These are phyloP conservation scores for Peromyscus aztecus DNA, from an alignment of 2,797 vertebrate species.

Conservation along the genomic window DNA sequence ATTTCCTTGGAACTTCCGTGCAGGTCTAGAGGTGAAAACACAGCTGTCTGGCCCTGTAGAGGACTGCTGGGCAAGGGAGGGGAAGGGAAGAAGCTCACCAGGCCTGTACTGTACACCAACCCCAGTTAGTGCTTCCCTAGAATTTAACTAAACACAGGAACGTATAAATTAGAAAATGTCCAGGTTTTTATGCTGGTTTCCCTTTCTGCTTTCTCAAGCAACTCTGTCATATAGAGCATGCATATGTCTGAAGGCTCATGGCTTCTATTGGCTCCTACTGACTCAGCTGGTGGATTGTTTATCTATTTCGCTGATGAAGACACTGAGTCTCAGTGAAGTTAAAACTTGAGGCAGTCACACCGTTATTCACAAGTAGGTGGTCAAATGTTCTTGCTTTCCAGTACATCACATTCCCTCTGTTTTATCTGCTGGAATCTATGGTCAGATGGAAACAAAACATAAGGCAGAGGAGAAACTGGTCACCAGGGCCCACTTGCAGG, in stretches of 20 bases:
- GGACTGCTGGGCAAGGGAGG: not conserved
- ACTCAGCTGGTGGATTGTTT: not conserved
- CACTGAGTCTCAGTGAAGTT: not conserved
- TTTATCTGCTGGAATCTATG: not conserved
- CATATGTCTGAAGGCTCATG: not conserved
- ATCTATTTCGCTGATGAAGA: constrained; percentile 16
- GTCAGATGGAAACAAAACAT: constrained; percentile 18
- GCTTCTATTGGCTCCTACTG: not conserved
- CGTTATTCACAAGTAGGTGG: not conserved
- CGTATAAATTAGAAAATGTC: not conserved
- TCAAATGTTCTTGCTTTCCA: not conserved
- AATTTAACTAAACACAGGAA: not conserved
- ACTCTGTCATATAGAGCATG: not conserved
- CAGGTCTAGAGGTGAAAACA: not conserved
- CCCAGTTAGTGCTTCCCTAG: not conserved
- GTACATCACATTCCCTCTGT: not conserved
- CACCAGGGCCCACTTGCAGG: not conserved
- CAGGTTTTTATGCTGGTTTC: not conserved
- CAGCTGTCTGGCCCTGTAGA: not conserved
- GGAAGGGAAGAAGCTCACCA: not conserved
- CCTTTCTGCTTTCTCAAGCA: constrained; percentile 13
- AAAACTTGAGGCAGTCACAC: not conserved
- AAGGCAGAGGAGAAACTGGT: constrained; percentile 48
- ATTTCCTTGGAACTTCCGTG: not conserved
- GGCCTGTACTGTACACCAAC: accelerated